Conservation (phyloP, 2,113 vertebrate genomes). For the Entomyzon cyanotis region DNA sequence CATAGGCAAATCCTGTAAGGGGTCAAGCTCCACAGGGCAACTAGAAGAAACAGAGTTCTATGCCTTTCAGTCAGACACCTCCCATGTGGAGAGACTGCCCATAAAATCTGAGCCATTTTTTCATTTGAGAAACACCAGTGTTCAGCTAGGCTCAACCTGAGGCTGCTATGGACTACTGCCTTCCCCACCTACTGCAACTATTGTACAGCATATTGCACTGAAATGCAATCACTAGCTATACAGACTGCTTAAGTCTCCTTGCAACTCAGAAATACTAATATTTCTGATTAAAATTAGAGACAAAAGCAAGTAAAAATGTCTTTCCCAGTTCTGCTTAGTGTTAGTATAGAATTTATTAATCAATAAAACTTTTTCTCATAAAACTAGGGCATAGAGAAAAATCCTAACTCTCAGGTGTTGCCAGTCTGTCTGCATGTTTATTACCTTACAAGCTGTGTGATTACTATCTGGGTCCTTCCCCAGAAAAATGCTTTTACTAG, state of each 20-base stretch:
- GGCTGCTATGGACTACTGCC: neutral
- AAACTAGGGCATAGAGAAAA: neutral
- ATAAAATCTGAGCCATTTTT: neutral
- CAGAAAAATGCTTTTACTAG: neutral
- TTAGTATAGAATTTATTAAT: neutral
- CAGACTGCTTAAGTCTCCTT: neutral
- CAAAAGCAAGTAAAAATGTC: neutral
- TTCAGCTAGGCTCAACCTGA: neutral
- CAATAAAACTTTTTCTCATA: conserved; percentile 13
- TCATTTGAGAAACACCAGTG: neutral
- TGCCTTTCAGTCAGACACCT: neutral
- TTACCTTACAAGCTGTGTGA: neutral
- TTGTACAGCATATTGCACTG: neutral
- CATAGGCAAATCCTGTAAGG: neutral
- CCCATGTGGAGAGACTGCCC: neutral
- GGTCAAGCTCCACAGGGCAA: neutral
- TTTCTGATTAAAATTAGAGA: neutral
- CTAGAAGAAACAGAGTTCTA: neutral
- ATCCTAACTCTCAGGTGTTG: neutral
- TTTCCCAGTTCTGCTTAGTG: neutral
- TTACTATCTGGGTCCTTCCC: neutral
- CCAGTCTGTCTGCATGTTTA: neutral
- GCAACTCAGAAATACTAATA: neutral
- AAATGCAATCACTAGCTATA: neutral
- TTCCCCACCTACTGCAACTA: neutral